Evolutionary conservation across 1,140 invertebrate genomes (phyloP).

Genomic region (Neotoxoptera formosana): DNA sequence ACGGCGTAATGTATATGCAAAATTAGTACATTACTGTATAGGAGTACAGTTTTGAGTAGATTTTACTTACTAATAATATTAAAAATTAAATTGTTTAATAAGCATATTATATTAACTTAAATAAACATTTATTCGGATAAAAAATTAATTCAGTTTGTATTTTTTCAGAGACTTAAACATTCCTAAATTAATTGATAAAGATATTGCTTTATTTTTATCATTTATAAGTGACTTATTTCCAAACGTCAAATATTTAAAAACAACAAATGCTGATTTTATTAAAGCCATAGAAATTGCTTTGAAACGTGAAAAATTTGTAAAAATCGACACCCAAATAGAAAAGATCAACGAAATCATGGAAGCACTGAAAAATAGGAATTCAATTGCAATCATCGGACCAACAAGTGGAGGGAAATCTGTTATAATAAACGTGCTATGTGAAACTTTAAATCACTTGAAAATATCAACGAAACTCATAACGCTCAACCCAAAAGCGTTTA

Average conservation of each 20-base stretch:
- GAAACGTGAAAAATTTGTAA: constrained; percentile 72
- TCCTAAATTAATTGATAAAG: constrained; percentile 90
- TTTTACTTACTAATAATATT: background rate
- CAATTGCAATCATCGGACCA: constrained; percentile 89
- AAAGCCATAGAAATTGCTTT: constrained; percentile 76
- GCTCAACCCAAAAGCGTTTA: constrained; percentile 89
- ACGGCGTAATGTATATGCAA: background rate
- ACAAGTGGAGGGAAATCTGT: constrained; percentile 90
- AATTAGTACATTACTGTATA: background rate
- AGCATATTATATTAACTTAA: background rate
- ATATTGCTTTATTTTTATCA: constrained; percentile 84
- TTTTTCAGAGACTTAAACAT: constrained; percentile 63
- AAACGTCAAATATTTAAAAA: constrained; percentile 82
- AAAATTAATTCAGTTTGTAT: background rate
- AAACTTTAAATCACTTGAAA: constrained; percentile 75
- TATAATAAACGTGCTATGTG: constrained; percentile 80
- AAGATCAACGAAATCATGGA: constrained; percentile 91
- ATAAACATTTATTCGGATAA: background rate
- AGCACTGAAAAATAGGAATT: constrained; percentile 91
- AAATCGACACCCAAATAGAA: constrained; percentile 79
- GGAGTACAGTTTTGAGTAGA: background rate
- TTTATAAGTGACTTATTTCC: constrained; percentile 91
- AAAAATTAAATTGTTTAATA: background rate
- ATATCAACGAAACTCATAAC: constrained; percentile 78
- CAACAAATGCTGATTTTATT: constrained; percentile 85